Evolutionary conservation across 2,113 vertebrate genomes (phyloP), one percentile per base, ranked within the genome.

Genomic region (Nesoenas mayeri): DNA sequence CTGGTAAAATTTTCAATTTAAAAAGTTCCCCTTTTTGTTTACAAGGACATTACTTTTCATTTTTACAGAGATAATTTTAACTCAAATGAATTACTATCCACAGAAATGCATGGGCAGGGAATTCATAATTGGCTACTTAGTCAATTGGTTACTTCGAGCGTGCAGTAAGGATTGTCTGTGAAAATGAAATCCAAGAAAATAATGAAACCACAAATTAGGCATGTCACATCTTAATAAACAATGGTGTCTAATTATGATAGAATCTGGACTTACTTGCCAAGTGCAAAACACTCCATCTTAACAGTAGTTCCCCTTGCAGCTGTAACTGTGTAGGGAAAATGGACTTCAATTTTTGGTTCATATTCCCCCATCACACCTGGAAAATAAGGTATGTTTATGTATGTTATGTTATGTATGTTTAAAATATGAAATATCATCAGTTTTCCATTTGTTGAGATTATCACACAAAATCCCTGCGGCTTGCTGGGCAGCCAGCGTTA

Each of bases 321-420:
- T 83, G 98, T 98, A 73, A 99, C 98, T 36, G 97, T 99, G 79
- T 98, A 97, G 47, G 98, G 98, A 96, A 99, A 99, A 98, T 99
- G 99, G 91, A 99, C 99, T 98, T 99, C 99, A 97, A 99, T 99
- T 99, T 99, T 99, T 77, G 99, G 99, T 97, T 99, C 99, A 93
- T 99, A 99, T 97, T 99, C 99, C 79, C 99, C 99, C 99, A 99
- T 99, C 96, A 99, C 98, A 97, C 99, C 99, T 99, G 97, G 75
- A 98, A 98, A 98, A 98, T 84, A 97, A 96, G 12, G 16, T 96
- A 94, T 31, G 54, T 96, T 98, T 97, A 96, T n/a, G n/a, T n/a
- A n/a, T n/a, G n/a, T n/a, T n/a, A n/a, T n/a, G n/a, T n/a, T n/a
- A n/a, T n/a, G 16, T 96, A 94, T 31, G 54, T 96, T 98, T 97